These are phyloP conservation scores for Leontopithecus rosalia DNA, from an alignment of 2,797 vertebrate species.

Conservation along the genomic window DNA sequence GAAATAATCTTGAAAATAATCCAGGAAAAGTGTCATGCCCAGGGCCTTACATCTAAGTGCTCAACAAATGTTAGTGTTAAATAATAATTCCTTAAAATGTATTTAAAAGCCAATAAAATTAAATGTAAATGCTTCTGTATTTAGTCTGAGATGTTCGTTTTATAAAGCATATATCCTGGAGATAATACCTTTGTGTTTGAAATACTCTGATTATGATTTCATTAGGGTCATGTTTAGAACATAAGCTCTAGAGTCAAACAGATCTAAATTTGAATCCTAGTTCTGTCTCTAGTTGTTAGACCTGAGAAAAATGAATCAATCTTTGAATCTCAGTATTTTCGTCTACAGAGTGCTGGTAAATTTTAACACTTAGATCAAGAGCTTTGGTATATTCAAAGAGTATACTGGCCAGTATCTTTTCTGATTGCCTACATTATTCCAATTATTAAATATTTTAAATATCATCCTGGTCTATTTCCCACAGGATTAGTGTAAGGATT, in stretches of 20 bases:
- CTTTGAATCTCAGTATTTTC: neutral
- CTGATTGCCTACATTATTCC: neutral
- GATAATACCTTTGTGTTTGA: neutral
- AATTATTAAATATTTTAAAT: neutral
- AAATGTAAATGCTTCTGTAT: neutral
- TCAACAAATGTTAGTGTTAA: conserved; percentile 7
- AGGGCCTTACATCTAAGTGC: neutral
- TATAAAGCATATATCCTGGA: neutral
- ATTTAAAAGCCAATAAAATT: neutral
- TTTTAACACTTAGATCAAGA: neutral
- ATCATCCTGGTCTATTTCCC: neutral
- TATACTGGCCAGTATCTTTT: neutral
- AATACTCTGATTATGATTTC: neutral
- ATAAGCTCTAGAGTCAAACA: neutral
- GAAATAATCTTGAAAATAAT: neutral
- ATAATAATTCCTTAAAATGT: neutral
- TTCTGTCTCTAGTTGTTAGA: neutral
- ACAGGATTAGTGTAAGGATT: neutral
- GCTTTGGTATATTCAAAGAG: neutral
- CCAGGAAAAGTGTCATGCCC: neutral
- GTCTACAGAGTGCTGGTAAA: neutral
- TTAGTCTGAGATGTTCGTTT: neutral
- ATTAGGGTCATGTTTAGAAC: neutral
- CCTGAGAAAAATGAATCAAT: neutral
- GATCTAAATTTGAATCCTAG: neutral